Percentiles rank a stretch among this genome's conserved stretches.
Evolutionary conservation across 2,113 vertebrate species (phyloP).

Genomic region (Corythoichthys haematopterus): DNA sequence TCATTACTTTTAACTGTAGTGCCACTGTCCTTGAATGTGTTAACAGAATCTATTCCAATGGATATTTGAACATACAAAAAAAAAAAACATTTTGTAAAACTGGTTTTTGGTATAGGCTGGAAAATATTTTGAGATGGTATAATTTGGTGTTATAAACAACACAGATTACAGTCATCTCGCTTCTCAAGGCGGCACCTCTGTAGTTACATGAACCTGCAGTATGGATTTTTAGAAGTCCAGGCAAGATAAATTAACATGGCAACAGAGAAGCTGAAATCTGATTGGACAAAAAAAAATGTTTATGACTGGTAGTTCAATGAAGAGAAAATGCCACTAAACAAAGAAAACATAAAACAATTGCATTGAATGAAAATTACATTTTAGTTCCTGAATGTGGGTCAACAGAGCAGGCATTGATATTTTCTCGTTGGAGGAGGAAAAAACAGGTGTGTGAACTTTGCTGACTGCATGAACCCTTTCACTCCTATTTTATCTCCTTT

Average conservation of each 20-base stretch:
- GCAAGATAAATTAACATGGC: not conserved
- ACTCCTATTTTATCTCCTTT: constrained; percentile 66
- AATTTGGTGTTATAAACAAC: too few species aligned
- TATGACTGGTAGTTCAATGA: not conserved
- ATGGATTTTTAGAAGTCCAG: not conserved
- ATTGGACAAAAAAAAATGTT: not conserved
- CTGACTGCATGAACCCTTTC: constrained; percentile 63
- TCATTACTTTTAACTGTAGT: too few species aligned
- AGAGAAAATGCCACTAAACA: not conserved
- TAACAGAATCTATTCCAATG: too few species aligned
- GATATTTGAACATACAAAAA: too few species aligned
- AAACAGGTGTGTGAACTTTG: constrained; percentile 71
- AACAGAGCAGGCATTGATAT: not conserved
- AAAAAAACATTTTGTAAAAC: too few species aligned
- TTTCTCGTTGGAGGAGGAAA: constrained; percentile 5
- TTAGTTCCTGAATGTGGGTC: not conserved
- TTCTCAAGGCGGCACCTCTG: too few species aligned
- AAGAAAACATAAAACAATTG: not conserved
- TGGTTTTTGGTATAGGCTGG: too few species aligned
- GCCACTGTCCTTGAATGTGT: too few species aligned
- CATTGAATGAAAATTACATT: not conserved
- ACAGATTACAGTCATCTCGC: too few species aligned
- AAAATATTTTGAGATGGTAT: too few species aligned
- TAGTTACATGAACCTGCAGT: not conserved
- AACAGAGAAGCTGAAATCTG: not conserved